Base-by-base conservation (phyloP, 2,113 vertebrate species). In the Mustelus asterias region DNA sequence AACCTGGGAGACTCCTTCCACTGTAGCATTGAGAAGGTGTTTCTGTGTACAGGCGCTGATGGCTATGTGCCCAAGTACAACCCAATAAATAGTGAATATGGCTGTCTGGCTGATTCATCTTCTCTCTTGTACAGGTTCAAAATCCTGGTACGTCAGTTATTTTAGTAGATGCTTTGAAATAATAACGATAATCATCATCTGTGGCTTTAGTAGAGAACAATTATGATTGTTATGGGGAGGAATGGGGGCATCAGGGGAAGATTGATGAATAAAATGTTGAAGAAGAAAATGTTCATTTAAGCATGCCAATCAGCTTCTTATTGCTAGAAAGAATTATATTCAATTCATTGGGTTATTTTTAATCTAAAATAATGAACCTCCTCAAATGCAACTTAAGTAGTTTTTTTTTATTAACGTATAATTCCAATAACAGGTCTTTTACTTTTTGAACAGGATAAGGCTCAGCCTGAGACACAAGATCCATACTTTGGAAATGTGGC, bases 51-150 rank as follows among this genome's bases (percentile, higher is more conserved):
- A 0, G 99, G 99, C 18, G 98, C 98, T 0, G 99, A 99, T 86
- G 99, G 99, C 96, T 99, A 99, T 0, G 98, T 99, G 6, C 99
- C 99, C 80, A 99, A 99, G 97, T 99, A 98, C 96, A 98, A 98
- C 96, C 99, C 99, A 0, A 96, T 97, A 8, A 98, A 98, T 65
- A 98, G 97, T 96, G 99, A 99, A 96, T 99, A 99, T 0, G 99
- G 99, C 85, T 99, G 99, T 97, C 97, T 99, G 94, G 99, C 99
- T 5, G 98, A 99, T 96, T 99, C 99, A 6, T 97, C 98, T 8
- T 98, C 99, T 0, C 97, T 99, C 96, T 97, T 99, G 7, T 98
- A 99, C 96, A 97, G 98, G 96, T 99, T 99, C 97, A 99, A 99
- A 97, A 98, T 99, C 96, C 98, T 99, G 97, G 99, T 99, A 97